Base-by-base conservation (phyloP, 2,888 invertebrate species). In the Seira ritae region DNA sequence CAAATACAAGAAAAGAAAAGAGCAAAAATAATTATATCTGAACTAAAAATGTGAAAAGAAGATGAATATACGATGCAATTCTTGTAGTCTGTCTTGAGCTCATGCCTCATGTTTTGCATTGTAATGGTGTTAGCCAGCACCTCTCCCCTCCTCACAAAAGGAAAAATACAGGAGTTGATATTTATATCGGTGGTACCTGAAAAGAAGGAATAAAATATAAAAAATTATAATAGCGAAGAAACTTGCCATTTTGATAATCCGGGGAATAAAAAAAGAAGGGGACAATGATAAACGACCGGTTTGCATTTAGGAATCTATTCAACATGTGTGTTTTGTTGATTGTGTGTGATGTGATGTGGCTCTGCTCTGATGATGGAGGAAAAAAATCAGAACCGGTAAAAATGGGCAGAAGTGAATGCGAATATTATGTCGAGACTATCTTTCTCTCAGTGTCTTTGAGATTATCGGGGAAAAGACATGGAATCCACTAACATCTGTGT, bases 221-320 rank as follows among this genome's bases (percentile, higher is more conserved):
- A 10, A 55, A 55, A 71, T 71, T 22, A 8, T 15, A 71, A 50
- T 70, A 6, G 19, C 42, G 4, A 19, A 42, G n/a, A 8, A 31
- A 37, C 1, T 23, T 46, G 1, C 46, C 0, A 46, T 66, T 22
- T 22, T 10, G 10, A 66, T 22, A 19, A 19, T 6, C 6, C 3
- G 20, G 8, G 55, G 60, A 42, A 72, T 42, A 42, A 6, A 8
- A 6, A 42, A 1, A 17, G 37, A 73, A 65, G 10, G 24, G 75
- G 80, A 74, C 80, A 80, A 15, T 80, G 80, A 80, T 74, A 74
- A 80, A 80, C 69, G 80, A 80, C 80, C 80, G 80, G 80, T 80
- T 80, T 72, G 24, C 22, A 60, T 55, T 46, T 20, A 72, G 55
- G 55, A 72, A 55, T 60, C 60, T 42, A 69, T 69, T 31, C 69